These are phyloP conservation scores for Okamejei kenojei DNA, from an alignment of 2,797 vertebrate species.

Conservation along the genomic window DNA sequence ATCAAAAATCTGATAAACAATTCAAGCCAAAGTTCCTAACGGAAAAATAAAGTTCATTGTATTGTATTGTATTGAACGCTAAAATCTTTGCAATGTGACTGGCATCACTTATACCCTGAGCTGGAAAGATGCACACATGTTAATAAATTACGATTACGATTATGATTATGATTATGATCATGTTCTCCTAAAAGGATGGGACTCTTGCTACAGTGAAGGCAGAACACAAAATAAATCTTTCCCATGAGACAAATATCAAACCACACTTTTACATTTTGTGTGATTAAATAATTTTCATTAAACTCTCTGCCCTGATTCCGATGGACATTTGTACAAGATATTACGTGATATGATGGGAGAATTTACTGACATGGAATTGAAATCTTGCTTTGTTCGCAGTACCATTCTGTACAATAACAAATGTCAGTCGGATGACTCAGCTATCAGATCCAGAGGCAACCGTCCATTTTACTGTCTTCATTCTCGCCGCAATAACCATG, in stretches of 20 bases:
- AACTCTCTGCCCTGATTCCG: background rate
- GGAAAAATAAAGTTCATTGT: too few relatives aligned
- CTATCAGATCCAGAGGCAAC: background rate
- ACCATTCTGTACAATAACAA: background rate
- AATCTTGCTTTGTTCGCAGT: background rate
- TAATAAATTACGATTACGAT: too few relatives aligned
- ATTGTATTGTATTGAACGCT: too few relatives aligned
- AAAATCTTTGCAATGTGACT: background rate
- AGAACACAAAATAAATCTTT: background rate
- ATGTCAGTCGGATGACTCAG: background rate
- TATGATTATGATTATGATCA: too few relatives aligned
- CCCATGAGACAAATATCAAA: background rate
- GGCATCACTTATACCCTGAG: background rate
- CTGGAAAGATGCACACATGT: background rate
- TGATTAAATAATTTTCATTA: background rate
- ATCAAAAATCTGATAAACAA: background rate
- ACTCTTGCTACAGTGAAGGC: background rate
- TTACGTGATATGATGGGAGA: background rate
- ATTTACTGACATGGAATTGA: background rate
- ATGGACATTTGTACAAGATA: background rate
- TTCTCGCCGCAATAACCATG: background rate
- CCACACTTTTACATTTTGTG: background rate
- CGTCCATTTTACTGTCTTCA: background rate
- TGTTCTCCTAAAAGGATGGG: background rate
- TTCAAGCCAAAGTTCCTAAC: too few relatives aligned